Percentiles rank a stretch among this genome's conserved stretches.
Conservation (phyloP, 2,797 vertebrate genomes). For the Phoxinus dragarum region DNA sequence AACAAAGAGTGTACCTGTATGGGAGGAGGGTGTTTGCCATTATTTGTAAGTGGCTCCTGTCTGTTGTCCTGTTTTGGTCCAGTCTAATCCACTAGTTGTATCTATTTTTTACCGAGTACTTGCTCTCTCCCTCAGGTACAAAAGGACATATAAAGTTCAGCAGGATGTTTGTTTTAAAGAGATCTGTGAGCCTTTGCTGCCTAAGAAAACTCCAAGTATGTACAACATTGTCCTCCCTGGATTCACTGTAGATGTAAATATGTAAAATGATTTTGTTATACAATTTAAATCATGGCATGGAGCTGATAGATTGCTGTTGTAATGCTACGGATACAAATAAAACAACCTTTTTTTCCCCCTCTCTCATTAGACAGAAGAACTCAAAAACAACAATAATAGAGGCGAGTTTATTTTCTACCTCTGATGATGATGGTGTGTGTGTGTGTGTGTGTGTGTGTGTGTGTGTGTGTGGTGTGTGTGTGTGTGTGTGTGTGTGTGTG, state of each 20-base stretch:
- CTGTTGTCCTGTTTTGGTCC: not conserved
- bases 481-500: no score
- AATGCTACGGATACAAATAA: not conserved
- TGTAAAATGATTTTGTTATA: not conserved
- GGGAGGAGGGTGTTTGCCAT: constrained; percentile 91
- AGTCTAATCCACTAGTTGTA: not conserved
- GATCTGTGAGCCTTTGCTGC: constrained; percentile 82
- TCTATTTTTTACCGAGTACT: not conserved
- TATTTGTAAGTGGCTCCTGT: constrained; percentile 86
- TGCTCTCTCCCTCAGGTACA: constrained; percentile 83
- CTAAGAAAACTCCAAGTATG: constrained; percentile 79
- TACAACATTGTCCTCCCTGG: constrained; percentile 48
- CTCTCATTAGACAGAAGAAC: constrained; percentile 74
- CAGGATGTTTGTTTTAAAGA: constrained; percentile 93
- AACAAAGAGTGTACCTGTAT: constrained; percentile 91
- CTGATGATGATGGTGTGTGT: not conserved
- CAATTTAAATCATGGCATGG: not conserved
- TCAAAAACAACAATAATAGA: constrained; percentile 74
- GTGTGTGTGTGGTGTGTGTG: no score
- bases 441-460: no score
- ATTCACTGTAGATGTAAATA: not conserved
- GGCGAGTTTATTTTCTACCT: constrained; percentile 57
- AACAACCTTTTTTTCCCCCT: not conserved
- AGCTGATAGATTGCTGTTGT: constrained; percentile 1
- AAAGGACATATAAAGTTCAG: constrained; percentile 89